Conservation (phyloP, 2,888 invertebrate species). For the Brachyopa scutellaris region DNA sequence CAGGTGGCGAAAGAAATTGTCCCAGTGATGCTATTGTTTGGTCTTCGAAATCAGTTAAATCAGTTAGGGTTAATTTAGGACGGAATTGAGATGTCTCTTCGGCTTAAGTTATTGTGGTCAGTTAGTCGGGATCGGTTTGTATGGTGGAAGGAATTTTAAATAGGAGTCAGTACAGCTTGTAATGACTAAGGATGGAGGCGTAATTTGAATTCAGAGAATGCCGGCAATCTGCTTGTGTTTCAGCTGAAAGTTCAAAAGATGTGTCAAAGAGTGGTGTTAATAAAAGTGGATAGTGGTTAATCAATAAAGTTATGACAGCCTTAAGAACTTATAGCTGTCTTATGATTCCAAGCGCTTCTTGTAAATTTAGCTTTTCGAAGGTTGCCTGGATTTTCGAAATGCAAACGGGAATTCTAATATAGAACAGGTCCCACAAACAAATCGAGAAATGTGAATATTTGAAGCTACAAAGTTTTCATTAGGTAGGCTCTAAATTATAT, state of each 20-base stretch:
- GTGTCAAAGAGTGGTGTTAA: neutral
- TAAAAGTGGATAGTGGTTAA: too few species aligned
- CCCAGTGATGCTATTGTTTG: constrained; percentile 50
- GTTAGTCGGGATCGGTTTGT: constrained; percentile 2
- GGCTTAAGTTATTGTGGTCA: constrained; percentile 51
- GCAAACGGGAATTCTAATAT: too few species aligned
- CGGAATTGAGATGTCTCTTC: constrained; percentile 65
- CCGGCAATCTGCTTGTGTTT: neutral
- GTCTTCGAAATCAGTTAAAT: constrained; percentile 60
- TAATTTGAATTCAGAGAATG: constrained; percentile 25
- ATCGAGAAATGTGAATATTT: too few species aligned
- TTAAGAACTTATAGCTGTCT: too few species aligned
- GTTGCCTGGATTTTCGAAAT: too few species aligned
- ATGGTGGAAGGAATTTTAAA: constrained; percentile 56
- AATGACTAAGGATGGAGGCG: constrained; percentile 54
- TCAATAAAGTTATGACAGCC: too few species aligned
- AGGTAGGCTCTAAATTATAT: too few species aligned
- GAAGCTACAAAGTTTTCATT: too few species aligned
- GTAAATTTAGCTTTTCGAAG: too few species aligned
- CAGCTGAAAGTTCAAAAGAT: too few species aligned
- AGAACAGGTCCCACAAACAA: too few species aligned
- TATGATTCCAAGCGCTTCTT: too few species aligned
- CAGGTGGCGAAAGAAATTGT: constrained; percentile 59
- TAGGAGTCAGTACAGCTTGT: constrained; percentile 44
- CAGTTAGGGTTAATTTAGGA: constrained; percentile 65